These are phyloP conservation scores for Labia minor DNA, from an alignment of 2,888 invertebrate genomes.

Conservation along the genomic window DNA sequence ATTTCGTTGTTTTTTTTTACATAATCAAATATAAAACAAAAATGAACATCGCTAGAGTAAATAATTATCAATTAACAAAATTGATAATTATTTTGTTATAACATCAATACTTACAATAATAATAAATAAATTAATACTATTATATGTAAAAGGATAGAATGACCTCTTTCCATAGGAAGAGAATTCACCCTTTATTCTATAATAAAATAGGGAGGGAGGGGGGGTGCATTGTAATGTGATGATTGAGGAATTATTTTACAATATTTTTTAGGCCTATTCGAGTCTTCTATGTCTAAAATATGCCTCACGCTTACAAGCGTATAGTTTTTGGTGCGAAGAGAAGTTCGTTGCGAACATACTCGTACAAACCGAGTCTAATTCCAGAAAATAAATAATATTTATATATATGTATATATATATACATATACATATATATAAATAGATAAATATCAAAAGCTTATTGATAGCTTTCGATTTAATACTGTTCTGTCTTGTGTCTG, in stretches of 20 bases:
- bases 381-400: background rate
- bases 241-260: background rate
- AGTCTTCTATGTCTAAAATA: conserved; percentile 1
- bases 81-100: no score
- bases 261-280: conserved; percentile 2
- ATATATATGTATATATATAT: background rate
- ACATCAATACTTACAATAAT: no score
- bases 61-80: no score
- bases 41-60: no score
- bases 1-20: no score
- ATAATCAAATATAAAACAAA: no score
- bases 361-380: background rate
- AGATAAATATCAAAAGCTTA: background rate
- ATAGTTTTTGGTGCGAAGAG: background rate
- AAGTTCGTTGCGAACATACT: conserved; percentile 8
- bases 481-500: background rate
- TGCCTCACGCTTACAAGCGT: background rate
- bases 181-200: no score
- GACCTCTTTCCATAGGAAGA: background rate
- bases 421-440: background rate
- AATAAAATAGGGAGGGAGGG: background rate
- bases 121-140: no score
- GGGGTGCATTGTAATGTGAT: background rate
- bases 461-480: background rate
- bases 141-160: no score